Evolutionary conservation across 2,113 vertebrate genomes (phyloP).

Genomic region (Variabilichromis moorii): DNA sequence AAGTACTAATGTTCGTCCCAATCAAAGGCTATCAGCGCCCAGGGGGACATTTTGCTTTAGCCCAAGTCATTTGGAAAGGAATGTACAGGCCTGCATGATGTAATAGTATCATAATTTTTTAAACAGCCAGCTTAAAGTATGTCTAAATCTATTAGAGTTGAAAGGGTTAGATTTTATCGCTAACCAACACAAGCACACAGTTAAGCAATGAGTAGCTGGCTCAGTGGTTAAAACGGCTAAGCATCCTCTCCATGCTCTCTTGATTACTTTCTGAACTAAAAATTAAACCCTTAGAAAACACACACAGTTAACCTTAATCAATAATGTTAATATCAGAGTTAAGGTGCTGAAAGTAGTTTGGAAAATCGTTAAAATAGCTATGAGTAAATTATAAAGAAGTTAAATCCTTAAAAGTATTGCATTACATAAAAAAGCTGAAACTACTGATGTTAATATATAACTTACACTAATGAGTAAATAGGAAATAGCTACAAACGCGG

Average conservation of each 20-base stretch:
- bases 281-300: not conserved
- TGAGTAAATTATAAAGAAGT: not conserved
- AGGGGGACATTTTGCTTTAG: not conserved
- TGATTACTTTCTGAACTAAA: not conserved
- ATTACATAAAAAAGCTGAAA: not conserved
- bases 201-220: not conserved
- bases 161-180: not conserved
- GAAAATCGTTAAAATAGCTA: not conserved
- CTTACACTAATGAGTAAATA: not conserved
- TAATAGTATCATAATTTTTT: not conserved
- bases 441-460: not conserved
- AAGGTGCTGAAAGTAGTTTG: not conserved
- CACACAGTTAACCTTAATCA: not conserved
- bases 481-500: not conserved
- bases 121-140: not conserved
- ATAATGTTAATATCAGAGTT: not conserved
- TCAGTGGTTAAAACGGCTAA: not conserved
- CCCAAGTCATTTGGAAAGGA: not conserved
- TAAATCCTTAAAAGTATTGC: not conserved
- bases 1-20: not conserved
- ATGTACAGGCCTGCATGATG: not conserved
- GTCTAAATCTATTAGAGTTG: not conserved
- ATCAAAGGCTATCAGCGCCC: not conserved
- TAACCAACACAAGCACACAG: not conserved
- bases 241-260: not conserved